Conservation (phyloP, 2,888 invertebrate species). For the Julus scanicus region DNA sequence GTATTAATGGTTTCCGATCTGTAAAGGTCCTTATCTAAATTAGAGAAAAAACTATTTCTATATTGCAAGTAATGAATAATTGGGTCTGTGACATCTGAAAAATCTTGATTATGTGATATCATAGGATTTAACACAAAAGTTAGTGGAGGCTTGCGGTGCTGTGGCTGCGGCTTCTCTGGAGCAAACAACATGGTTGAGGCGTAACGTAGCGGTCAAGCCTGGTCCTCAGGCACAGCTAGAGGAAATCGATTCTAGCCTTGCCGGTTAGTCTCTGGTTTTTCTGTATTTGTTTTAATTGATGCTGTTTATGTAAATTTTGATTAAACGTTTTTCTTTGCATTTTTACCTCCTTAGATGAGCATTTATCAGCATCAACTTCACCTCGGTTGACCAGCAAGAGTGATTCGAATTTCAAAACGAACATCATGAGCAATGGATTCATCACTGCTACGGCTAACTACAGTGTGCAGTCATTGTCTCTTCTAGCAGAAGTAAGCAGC, state of each 20-base stretch:
- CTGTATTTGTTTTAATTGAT: not conserved
- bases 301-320: not conserved
- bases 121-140: conserved; percentile 69
- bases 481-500: conserved; percentile 73
- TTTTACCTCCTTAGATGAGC: not conserved
- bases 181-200: conserved; percentile 87
- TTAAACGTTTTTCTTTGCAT: not conserved
- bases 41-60: not conserved
- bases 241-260: conserved; percentile 58
- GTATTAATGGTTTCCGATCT: no score
- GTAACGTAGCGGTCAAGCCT: conserved; percentile 80
- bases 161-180: conserved; percentile 91
- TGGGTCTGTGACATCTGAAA: not conserved
- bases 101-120: conserved; percentile 17
- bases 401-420: not conserved
- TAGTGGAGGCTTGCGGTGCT: conserved; percentile 83
- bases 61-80: not conserved
- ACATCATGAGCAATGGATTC: not conserved
- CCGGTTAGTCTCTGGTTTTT: conserved; percentile 48
- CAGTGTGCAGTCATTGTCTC: conserved; percentile 83
- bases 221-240: conserved; percentile 65
- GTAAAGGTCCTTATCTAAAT: no score
- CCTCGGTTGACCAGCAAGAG: not conserved
- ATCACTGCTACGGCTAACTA: conserved; percentile 66
- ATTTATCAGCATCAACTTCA: not conserved